Evolutionary conservation across 2,797 vertebrate species (phyloP), one percentile per base, ranked within the genome.

Genomic region (Enoplosus armatus): DNA sequence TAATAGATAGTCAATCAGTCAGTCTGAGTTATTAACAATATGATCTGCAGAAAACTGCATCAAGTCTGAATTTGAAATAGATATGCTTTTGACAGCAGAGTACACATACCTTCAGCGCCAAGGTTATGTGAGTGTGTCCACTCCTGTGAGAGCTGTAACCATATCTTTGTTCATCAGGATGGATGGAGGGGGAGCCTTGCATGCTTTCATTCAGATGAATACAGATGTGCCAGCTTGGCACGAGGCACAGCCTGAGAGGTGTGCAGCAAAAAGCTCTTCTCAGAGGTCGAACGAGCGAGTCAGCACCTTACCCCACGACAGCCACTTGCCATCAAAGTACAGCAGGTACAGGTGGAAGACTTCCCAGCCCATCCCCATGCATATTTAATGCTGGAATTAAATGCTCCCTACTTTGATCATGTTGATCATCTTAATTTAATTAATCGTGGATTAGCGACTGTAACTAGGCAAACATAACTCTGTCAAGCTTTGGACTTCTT

Each of bases 131-230:
- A 29, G 33, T 53, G 35, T 37, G 29, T 76, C 22, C n/a, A 5
- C 11, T 51, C 43, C 66, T 53, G 41, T n/a, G 58, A 69, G 69
- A 45, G 48, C 68, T 60, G 82, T n/a, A 64, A 54, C 41, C 20
- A 22, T 26, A 59, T 54, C 47, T 31, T 22, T 54, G 53, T 60
- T 70, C 54, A 58, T n/a, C 33, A 33, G 54, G 65, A 66, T 59
- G 70, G 55, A 72, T 43, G 51, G 51, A 75, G 22, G 29, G 16
- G 26, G 10, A 67, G 63, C 7, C 9, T 10, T 2, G 18, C 35
- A n/a, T 43, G 65, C n/a, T 69, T 68, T 63, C 12, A 51, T 75
- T 51, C 29, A 10, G 50, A 64, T 50, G 24, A 51, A 27, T 24
- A 8, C 65, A 53, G 8, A 43, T 43, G 43, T 69, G n/a, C n/a